Evolutionary conservation across 2,888 invertebrate genomes (phyloP).

Genomic region (Cinara cedri): DNA sequence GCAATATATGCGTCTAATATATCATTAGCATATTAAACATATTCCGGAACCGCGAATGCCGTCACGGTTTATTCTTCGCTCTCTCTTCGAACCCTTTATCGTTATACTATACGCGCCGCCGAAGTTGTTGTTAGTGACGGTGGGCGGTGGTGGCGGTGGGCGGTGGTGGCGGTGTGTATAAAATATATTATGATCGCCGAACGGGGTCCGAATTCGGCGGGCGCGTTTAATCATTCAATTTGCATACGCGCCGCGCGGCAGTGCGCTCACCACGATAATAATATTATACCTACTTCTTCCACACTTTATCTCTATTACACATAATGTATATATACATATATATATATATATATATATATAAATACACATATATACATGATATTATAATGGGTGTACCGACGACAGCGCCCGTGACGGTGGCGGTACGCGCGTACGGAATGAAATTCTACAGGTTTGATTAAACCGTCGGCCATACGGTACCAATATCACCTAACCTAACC

Average conservation of each 20-base stretch:
- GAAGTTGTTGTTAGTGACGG: neutral
- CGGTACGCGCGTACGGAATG: slow-evolving; percentile 23
- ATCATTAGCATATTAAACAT: slow-evolving; percentile 47
- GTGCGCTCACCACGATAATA: neutral
- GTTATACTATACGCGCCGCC: neutral
- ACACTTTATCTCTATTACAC: slow-evolving; percentile 12
- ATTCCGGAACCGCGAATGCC: slow-evolving; percentile 40
- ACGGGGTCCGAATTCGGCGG: slow-evolving; percentile 35
- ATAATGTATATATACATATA: no score
- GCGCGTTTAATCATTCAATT: slow-evolving; percentile 44
- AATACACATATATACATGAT: no score
- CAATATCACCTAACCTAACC: no score
- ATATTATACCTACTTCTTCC: neutral
- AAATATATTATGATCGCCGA: slow-evolving; percentile 45
- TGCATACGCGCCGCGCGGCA: slow-evolving; percentile 36
- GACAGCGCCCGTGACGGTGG: no score
- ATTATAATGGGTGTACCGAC: no score
- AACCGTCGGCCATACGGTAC: slow-evolving; percentile 39
- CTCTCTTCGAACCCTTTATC: slow-evolving; percentile 9
- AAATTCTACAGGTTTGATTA: slow-evolving; percentile 54
- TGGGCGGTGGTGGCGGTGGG: neutral
- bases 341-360: no score
- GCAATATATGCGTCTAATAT: neutral
- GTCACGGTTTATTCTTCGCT: slow-evolving; percentile 32
- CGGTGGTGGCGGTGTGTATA: neutral